These are phyloP conservation scores for Helarctos malayanus DNA, from an alignment of 2,797 vertebrate genomes.

Conservation along the genomic window DNA sequence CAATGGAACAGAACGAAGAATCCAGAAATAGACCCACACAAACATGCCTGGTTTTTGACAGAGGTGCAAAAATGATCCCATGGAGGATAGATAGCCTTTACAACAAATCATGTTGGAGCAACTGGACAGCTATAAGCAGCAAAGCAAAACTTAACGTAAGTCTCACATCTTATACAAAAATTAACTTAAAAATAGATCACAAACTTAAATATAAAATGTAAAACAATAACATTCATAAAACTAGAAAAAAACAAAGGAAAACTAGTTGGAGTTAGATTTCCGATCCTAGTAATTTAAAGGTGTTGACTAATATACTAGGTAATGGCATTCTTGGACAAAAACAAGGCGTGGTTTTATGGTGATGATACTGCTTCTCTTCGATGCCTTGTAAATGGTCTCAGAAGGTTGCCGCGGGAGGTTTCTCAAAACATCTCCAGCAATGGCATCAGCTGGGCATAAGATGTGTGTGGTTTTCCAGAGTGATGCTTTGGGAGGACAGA, in stretches of 20 bases:
- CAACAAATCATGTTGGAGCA: not conserved
- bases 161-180: not conserved
- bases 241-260: not conserved
- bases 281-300: not conserved
- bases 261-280: not conserved
- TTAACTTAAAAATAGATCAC: not conserved
- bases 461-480: not conserved
- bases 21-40: not conserved
- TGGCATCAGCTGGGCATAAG: not conserved
- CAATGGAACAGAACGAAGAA: not conserved
- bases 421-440: not conserved
- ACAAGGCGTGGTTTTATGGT: not conserved
- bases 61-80: not conserved
- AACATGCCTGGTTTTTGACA: not conserved
- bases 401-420: not conserved
- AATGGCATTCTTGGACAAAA: not conserved
- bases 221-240: not conserved
- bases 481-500: not conserved
- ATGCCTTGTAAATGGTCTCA: not conserved
- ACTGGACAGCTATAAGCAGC: not conserved
- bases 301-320: not conserved
- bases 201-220: not conserved
- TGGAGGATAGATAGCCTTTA: not conserved
- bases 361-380: not conserved
- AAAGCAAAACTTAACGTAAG: not conserved